A percentile compares a stretch with the other conserved stretches of the same genome.
Conservation (phyloP, 1,140 invertebrate genomes). For the Eupristina koningsbergeri region DNA sequence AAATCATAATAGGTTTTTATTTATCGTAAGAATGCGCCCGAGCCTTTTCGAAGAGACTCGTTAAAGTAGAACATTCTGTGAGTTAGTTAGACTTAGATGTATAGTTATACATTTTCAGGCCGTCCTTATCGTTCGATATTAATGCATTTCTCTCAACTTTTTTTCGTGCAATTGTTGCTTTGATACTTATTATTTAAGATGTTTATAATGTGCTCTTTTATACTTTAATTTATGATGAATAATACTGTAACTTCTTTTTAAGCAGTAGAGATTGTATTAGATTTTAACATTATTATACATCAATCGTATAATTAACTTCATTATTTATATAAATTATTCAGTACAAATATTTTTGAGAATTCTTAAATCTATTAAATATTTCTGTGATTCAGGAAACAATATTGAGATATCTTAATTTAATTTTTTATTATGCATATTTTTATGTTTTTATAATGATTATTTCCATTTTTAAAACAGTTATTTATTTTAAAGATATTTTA, state of each 20-base stretch:
- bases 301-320: neutral
- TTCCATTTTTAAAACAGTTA: neutral
- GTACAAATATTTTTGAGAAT: neutral
- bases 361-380: neutral
- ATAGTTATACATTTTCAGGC: constrained; percentile 28
- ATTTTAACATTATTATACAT: neutral
- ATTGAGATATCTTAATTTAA: neutral
- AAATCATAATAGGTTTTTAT: constrained; percentile 36
- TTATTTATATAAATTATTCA: neutral
- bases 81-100: constrained; percentile 31
- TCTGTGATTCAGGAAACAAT: neutral
- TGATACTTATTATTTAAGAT: constrained; percentile 31
- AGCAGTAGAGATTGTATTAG: neutral
- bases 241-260: neutral
- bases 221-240: neutral
- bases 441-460: neutral
- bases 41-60: constrained; percentile 12
- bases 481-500: neutral
- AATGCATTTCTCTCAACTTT: constrained; percentile 33
- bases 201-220: neutral
- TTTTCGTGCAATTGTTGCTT: constrained; percentile 39
- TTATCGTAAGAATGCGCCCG: constrained; percentile 35
- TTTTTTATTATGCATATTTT: neutral
- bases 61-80: constrained; percentile 40
- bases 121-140: constrained; percentile 48